Evolutionary conservation across 2,797 vertebrate genomes (phyloP), one percentile per base, ranked within the genome.

Genomic region (Pangasius macronema): DNA sequence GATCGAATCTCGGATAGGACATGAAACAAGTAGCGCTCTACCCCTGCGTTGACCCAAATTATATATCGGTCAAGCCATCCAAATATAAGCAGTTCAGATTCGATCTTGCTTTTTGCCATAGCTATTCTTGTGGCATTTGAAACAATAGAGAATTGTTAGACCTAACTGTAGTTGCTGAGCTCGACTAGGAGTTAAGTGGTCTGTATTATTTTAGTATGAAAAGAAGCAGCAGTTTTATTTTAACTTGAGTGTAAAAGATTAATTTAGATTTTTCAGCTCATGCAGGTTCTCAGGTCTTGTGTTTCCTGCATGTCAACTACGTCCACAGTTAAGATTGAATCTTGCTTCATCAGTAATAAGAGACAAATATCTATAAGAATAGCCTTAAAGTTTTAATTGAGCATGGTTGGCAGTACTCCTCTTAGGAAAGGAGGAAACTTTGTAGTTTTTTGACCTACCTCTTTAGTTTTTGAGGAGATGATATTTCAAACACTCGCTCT

Each of bases 151-250:
- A 24, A 55, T 72, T 70, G 30, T 72, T 84, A 14, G 22, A 27
- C 49, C 57, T 42, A 63, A 27, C 13, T 30, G 16, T 10, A 46
- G 16, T 22, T 67, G 7, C 55, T 59, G 33, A 63, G 57, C 13
- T 13, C 3, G 10, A n/a, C 20, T 13, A 59, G 5, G 20, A 22
- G 7, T 82, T 82, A 67, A 51, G 42, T 65, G 61, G 27, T 65
- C 39, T 82, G 59, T 30, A 65, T 82, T n/a, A 82, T 49, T 63
- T 82, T 81, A 42, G 24, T 42, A 61, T 61, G 27, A 67, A 67
- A 79, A 55, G n/a, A 5, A 33, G 49, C 75, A 55, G 18, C 18
- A 33, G 20, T 18, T 49, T 46, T 27, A 49, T 53, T 53, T 33
- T 77, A 30, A 10, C 49, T 13, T 36, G 3, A 33, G 20, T 27